Evolutionary conservation across 2,113 vertebrate genomes (phyloP).

Genomic region (Eurystomus gularis): DNA sequence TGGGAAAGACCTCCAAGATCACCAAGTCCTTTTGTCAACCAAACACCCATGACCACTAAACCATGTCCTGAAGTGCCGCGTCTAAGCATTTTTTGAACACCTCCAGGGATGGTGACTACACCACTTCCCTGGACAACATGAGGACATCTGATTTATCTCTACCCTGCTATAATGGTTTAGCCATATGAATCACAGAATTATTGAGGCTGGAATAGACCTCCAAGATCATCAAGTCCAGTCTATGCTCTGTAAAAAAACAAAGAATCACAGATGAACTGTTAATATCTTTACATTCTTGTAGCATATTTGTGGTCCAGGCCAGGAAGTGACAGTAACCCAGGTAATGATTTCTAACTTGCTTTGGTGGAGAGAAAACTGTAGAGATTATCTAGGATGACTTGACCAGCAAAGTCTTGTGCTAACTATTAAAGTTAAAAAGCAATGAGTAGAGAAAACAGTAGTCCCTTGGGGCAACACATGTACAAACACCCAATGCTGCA

Average conservation of each 20-base stretch:
- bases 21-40: no score
- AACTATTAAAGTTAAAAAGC: background rate
- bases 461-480: background rate
- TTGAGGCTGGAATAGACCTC: no score
- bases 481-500: background rate
- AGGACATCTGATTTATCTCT: background rate
- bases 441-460: background rate
- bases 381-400: background rate
- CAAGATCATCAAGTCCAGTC: no score
- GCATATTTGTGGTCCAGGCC: background rate
- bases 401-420: background rate
- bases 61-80: no score
- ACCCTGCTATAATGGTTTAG: background rate
- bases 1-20: no score
- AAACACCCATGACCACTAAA: no score
- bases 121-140: no score
- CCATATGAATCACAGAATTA: no score
- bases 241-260: background rate
- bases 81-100: no score
- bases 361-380: background rate
- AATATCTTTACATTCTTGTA: background rate
- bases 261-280: background rate
- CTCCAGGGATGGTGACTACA: no score
- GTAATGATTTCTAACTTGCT: background rate
- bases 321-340: background rate